Evolutionary conservation across 2,888 invertebrate genomes (phyloP), one percentile per base, ranked within the genome.

Genomic region (Scaptomyza cyrtandrae): DNA sequence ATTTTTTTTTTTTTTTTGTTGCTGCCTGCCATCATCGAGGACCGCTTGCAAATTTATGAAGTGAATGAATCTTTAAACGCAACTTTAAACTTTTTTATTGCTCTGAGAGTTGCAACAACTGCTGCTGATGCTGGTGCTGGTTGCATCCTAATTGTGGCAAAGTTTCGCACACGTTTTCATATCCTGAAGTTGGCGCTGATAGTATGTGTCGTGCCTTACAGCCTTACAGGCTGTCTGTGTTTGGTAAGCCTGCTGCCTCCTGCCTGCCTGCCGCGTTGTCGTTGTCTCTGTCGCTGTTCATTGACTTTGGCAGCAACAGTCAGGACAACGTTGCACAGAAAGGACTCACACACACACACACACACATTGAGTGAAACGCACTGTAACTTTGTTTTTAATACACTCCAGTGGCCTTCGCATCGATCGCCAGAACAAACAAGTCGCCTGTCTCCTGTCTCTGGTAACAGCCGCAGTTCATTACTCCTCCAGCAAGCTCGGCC

Each of bases 31-130:
- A 13, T 39, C 57, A 54, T 44, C 48, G 50, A 41, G 53, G 53
- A 63, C 59, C 48, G 67, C 27, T 54, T 41, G 60, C 56, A 80
- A 83, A 87, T 83, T 86, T 85, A 75, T 86, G 81, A 71, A 86
- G 77, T 86, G 81, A 64, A 83, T 86, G 81, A 62, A 86, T 85
- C 67, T 85, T 87, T 85, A 85, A 85, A 80, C 75, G 78, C 58
- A 85, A 87, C 80, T 83, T 85, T 77, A 80, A 86, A 86, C 69
- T 87, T 86, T 85, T 86, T 86, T 86, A 87, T 86, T 87, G 88
- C 80, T 59, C 29, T 50, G 79, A 67, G 85, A 81, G 75, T 66
- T 69, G 70, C 58, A 31, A 49, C 59, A 35, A 56, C 27, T 24
- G 55, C 62, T 33, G 53, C 39, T n/a, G 58, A 16, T 35, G 54